Evolutionary conservation across 2,888 invertebrate genomes (phyloP).

Genomic region (Gordius sp.): DNA sequence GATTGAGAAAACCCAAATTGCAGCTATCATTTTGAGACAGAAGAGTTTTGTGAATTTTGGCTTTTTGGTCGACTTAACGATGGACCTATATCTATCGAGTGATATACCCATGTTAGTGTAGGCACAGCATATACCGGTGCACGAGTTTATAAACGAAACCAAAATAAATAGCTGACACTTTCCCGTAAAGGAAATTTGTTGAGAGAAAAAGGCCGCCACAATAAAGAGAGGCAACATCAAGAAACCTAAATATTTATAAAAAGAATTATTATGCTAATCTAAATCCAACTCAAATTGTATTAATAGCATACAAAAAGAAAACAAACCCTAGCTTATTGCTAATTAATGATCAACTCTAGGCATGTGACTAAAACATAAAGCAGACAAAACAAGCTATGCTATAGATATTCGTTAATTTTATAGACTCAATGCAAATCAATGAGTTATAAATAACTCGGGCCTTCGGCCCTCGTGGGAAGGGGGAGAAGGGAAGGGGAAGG

Average conservation of each 20-base stretch:
- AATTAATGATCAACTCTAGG: no score
- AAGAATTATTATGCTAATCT: no score
- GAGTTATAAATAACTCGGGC: no score
- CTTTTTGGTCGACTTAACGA: neutral
- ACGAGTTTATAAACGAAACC: neutral
- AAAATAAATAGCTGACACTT: neutral
- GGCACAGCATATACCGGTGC: neutral
- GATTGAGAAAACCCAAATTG: neutral
- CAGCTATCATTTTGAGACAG: neutral
- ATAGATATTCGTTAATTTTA: no score
- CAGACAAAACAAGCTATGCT: no score
- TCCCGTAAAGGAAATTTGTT: neutral
- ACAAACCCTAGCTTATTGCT: no score
- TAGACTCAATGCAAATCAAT: no score
- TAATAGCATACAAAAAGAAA: no score
- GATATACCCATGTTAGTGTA: constrained; percentile 13
- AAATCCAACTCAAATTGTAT: no score
- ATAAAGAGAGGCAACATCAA: neutral
- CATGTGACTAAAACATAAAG: no score
- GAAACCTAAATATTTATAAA: constrained; percentile 6
- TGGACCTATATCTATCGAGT: constrained; percentile 5
- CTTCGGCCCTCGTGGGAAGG: no score
- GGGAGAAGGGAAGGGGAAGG: no score
- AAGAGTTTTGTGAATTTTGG: neutral
- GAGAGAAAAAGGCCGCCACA: neutral